Evolutionary conservation across 2,888 invertebrate genomes (phyloP), one percentile per base, ranked within the genome.

Genomic region (Strigamia transsilvanica): DNA sequence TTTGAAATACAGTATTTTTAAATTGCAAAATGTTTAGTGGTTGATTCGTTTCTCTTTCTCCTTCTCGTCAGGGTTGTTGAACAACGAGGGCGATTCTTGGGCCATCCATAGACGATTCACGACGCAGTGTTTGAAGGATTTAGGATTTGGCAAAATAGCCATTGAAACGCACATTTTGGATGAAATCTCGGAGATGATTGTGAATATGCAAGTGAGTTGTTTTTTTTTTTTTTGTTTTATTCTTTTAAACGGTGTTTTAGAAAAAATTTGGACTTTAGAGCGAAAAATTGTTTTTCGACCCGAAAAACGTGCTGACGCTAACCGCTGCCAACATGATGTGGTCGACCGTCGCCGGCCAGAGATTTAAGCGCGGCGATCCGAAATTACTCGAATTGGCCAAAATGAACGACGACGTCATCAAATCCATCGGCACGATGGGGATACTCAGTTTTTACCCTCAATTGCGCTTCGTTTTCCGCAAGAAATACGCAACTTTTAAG

Each of bases 391-490:
- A 66, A 42, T 61, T 81, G 34, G 66, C 61, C 23, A 66, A 32
- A 7, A 38, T 81, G 66, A 81, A 81, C 66, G 81, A 81, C 18
- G 66, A 32, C 27, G 61, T 81, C 38, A 66, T 81, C 15, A 27
- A 23, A 34, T 34, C 42, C 27, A 34, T 81, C 12, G 81, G 81
- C 10, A 81, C 34, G 2, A 27, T 61, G 21, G 81, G 81, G 34
- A n/a, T 81, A 34, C 61, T 81, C n/a, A 81, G 32, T 66, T 81
- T 61, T 61, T 81, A 66, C 38, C 81, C 81, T 66, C 81, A 81
- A 81, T 61, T 81, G 32, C 7, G 81, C 66, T 56, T 51, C 4
- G n/a, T 80, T 51, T 51, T 80, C 6, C 15, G 21, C 32, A 27
- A 32, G 13, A 80, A 51, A 27, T 80, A 42, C 23, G 13, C 5